Percentiles rank a stretch among this genome's conserved stretches.
phyloP scores from a whole-genome alignment of 2,888 invertebrate genomes.

The Fissipunctia ypsillon region DNA sequence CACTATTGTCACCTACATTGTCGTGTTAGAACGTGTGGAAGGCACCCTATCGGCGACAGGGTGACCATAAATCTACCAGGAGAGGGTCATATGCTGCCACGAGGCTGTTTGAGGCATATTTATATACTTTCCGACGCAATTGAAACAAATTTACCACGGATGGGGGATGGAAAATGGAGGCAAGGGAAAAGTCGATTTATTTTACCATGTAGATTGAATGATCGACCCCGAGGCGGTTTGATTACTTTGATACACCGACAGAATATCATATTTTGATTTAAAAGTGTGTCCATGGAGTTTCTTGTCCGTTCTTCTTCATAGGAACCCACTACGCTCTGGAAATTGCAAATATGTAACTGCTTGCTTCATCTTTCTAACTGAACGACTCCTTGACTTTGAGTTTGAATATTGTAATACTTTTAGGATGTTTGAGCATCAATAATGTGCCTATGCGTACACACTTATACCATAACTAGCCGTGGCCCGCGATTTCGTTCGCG shows the following conservation, averaged over 20 bases:
- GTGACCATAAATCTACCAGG: constrained; percentile 68
- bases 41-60: constrained; percentile 59
- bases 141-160: constrained; percentile 58
- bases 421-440: no score
- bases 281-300: neutral
- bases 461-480: no score
- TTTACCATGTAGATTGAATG: neutral
- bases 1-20: constrained; percentile 35
- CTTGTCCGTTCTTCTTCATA: no score
- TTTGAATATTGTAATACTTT: no score
- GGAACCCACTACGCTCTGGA: neutral
- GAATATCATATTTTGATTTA: neutral
- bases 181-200: neutral
- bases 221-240: neutral
- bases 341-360: neutral
- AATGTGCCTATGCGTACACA: no score
- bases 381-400: neutral
- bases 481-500: no score
- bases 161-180: no score
- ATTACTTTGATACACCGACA: neutral
- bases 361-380: neutral
- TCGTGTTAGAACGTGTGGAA: constrained; percentile 46
- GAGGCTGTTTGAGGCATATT: constrained; percentile 58
- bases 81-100: constrained; percentile 55
- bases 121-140: constrained; percentile 59